phyloP scores from a whole-genome alignment of 2,888 invertebrate species.

The Saturnia japonica region DNA sequence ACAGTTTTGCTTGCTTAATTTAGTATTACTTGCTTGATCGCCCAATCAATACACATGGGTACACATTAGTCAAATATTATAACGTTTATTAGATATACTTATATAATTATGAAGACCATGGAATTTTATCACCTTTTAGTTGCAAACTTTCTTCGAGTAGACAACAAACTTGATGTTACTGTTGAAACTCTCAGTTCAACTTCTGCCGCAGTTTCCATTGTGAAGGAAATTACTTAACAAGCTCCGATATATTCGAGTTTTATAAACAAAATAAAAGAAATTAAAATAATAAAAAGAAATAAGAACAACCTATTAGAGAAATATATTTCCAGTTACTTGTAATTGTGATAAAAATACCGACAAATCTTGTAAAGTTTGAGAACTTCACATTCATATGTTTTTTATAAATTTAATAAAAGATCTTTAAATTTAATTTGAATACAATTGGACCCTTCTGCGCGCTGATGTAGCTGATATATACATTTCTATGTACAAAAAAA shows the following conservation, averaged over 20 bases:
- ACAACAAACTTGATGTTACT: slow-evolving; percentile 10
- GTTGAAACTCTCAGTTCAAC: slow-evolving; percentile 5
- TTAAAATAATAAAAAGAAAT: not conserved
- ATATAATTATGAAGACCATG: not conserved
- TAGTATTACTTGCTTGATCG: slow-evolving; percentile 33
- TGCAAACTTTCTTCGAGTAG: slow-evolving; percentile 7
- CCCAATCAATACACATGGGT: slow-evolving; percentile 18
- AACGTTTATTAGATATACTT: too few species aligned
- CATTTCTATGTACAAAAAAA: too few species aligned
- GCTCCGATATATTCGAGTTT: not conserved
- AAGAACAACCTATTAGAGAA: too few species aligned
- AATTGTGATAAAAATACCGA: too few species aligned
- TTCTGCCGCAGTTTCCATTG: slow-evolving; percentile 7
- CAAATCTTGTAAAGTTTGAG: too few species aligned
- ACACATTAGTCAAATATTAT: not conserved
- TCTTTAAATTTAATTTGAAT: too few species aligned
- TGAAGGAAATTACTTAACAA: slow-evolving; percentile 4
- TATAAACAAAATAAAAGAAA: not conserved
- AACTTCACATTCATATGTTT: too few species aligned
- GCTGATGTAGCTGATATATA: too few species aligned
- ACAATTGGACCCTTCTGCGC: too few species aligned
- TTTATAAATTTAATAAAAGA: too few species aligned
- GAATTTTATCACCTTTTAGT: slow-evolving; percentile 2
- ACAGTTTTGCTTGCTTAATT: too few species aligned
- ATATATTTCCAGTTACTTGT: too few species aligned